phyloP scores from a whole-genome alignment of 2,113 vertebrate genomes.

The Tenebrosternarchus preto region DNA sequence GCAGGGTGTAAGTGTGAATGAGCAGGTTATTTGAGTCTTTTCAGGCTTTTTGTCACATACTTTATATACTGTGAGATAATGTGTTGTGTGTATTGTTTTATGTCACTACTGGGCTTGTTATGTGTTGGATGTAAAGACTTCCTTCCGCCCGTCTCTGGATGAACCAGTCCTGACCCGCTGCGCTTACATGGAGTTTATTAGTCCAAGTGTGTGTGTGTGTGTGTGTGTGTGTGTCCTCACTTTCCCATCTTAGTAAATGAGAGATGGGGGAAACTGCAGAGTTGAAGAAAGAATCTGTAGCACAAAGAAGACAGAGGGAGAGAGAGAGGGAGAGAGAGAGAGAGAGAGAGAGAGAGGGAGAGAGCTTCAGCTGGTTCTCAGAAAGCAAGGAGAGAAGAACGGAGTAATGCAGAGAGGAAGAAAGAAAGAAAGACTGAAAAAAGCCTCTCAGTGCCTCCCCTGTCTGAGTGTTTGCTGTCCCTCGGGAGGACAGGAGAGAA shows the following conservation, averaged over 20 bases:
- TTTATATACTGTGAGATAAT: no score
- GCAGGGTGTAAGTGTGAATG: no score
- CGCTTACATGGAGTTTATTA: constrained; percentile 40
- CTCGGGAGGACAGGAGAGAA: constrained; percentile 36
- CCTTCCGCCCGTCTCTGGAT: neutral
- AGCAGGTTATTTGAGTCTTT: no score
- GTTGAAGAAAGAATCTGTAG: no score
- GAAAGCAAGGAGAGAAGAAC: neutral
- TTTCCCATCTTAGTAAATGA: constrained; percentile 34
- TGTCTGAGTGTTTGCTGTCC: constrained; percentile 34
- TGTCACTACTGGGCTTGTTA: neutral
- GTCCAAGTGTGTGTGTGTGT: constrained; percentile 24
- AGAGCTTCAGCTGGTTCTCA: no score
- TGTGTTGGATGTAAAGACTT: neutral
- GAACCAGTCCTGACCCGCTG: constrained; percentile 29
- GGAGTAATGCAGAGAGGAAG: neutral
- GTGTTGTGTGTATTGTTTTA: neutral
- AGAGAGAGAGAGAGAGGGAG: no score
- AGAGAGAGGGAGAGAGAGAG: no score
- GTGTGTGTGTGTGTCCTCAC: constrained; percentile 62
- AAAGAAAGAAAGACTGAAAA: neutral
- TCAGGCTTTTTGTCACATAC: no score
- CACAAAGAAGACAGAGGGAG: no score
- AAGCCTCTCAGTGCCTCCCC: no score
- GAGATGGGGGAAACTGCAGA: neutral